A percentile compares a stretch with the other conserved stretches of the same genome.
These are phyloP conservation scores for Trilocha varians DNA, from an alignment of 2,888 invertebrate species.

Conservation along the genomic window DNA sequence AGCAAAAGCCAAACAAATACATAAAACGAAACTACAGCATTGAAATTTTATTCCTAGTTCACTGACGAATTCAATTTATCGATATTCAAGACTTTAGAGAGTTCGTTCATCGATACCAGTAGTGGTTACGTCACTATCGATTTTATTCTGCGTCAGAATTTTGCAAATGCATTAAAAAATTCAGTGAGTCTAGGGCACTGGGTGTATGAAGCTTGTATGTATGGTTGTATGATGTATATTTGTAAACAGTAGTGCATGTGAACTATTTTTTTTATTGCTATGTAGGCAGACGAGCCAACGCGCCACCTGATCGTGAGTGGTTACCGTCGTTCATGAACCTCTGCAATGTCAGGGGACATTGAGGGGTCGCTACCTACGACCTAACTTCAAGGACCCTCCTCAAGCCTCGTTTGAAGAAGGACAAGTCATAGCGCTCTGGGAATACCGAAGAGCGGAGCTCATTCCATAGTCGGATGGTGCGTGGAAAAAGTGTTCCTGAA, in stretches of 20 bases:
- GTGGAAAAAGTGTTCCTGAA: no score
- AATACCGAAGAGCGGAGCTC: no score
- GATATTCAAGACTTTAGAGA: conserved; percentile 9
- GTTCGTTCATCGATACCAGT: conserved; percentile 22
- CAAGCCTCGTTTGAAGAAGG: no score
- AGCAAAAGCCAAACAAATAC: not conserved
- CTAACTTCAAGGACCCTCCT: no score
- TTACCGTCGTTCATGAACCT: no score
- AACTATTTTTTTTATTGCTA: no score
- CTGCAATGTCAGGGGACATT: no score
- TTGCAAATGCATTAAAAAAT: conserved; percentile 37
- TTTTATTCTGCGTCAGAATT: conserved; percentile 28
- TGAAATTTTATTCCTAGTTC: not conserved
- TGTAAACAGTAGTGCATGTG: not conserved
- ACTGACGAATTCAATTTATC: not conserved
- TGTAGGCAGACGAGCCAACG: no score
- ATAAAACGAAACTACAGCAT: not conserved
- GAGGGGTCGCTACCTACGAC: no score
- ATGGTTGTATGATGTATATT: conserved; percentile 27
- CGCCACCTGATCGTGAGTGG: no score
- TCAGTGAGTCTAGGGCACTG: conserved; percentile 35
- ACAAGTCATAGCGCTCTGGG: no score
- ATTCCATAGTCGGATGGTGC: no score
- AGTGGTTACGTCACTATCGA: conserved; percentile 17
- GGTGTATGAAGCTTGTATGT: conserved; percentile 30